phyloP scores from a whole-genome alignment of 2,888 invertebrate species.

The Catocala fraxini region DNA sequence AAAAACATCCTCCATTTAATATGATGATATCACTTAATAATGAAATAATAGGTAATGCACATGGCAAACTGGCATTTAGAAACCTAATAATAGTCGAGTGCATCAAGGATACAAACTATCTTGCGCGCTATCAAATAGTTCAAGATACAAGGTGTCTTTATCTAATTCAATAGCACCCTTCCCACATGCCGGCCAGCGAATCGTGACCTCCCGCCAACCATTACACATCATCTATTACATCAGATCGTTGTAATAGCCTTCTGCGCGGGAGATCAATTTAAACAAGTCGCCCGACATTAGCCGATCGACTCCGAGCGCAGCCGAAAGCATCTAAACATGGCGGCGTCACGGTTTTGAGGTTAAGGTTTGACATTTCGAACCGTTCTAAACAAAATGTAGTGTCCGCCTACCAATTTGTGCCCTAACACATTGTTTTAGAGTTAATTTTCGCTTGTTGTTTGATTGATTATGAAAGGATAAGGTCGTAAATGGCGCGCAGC shows the following conservation, averaged over 20 bases:
- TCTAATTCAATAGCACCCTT: conserved; percentile 75
- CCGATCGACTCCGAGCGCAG: conserved; percentile 69
- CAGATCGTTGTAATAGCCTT: conserved; percentile 29
- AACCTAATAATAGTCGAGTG: conserved; percentile 46
- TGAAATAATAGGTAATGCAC: conserved; percentile 13
- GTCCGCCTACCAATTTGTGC: conserved; percentile 36
- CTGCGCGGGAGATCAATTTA: conserved; percentile 55
- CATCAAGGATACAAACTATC: conserved; percentile 57
- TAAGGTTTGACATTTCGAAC: conserved; percentile 86
- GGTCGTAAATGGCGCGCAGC: conserved; percentile 67
- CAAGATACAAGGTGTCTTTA: conserved; percentile 75
- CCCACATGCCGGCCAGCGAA: conserved; percentile 57
- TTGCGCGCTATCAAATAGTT: conserved; percentile 67
- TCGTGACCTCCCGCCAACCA: conserved; percentile 55
- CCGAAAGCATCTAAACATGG: conserved; percentile 78
- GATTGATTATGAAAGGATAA: conserved; percentile 51
- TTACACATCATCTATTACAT: conserved; percentile 39
- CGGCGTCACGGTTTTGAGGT: conserved; percentile 86
- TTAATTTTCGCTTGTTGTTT: conserved; percentile 54
- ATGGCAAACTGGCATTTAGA: conserved; percentile 33
- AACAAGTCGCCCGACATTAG: conserved; percentile 57
- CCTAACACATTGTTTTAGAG: conserved; percentile 54
- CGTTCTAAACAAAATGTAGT: conserved; percentile 69
- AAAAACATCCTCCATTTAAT: conserved; percentile 11
- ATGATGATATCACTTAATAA: conserved; percentile 29